A percentile compares a stretch with the other conserved stretches of the same genome.
These are phyloP conservation scores for Cyrtonyx montezumae DNA, from an alignment of 2,113 vertebrate genomes.

Conservation along the genomic window DNA sequence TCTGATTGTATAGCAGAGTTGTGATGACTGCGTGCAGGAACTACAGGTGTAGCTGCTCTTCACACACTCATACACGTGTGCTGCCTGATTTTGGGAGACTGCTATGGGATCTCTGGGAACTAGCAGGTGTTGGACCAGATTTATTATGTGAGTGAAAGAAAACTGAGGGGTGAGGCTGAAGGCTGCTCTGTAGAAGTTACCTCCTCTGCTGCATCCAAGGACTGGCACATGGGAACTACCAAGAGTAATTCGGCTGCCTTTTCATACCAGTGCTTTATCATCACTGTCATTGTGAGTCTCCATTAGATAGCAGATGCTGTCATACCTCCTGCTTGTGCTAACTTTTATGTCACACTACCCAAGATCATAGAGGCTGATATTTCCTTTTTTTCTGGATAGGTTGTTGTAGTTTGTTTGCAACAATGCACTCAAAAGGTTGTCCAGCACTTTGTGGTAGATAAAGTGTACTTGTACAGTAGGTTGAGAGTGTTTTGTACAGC, in stretches of 20 bases:
- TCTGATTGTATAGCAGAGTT: background rate
- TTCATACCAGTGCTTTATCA: background rate
- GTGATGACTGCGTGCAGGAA: background rate
- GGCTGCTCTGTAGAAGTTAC: background rate
- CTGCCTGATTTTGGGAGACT: background rate
- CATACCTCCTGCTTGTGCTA: background rate
- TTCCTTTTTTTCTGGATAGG: background rate
- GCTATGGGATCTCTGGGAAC: background rate
- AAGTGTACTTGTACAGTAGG: background rate
- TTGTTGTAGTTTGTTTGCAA: background rate
- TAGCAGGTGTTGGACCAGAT: background rate
- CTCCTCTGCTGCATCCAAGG: background rate
- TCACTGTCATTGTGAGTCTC: accelerated
- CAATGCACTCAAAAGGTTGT: background rate
- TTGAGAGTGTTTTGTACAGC: background rate
- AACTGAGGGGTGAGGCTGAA: background rate
- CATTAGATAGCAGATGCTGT: background rate
- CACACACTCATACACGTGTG: background rate
- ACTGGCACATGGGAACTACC: background rate
- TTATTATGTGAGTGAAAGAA: background rate
- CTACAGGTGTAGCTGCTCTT: background rate
- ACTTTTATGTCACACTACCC: background rate
- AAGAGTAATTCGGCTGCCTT: background rate
- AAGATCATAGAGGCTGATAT: accelerated
- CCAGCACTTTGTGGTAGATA: background rate